These are phyloP conservation scores for Lucifuga dentata DNA, from an alignment of 2,113 vertebrate genomes.

Conservation along the genomic window DNA sequence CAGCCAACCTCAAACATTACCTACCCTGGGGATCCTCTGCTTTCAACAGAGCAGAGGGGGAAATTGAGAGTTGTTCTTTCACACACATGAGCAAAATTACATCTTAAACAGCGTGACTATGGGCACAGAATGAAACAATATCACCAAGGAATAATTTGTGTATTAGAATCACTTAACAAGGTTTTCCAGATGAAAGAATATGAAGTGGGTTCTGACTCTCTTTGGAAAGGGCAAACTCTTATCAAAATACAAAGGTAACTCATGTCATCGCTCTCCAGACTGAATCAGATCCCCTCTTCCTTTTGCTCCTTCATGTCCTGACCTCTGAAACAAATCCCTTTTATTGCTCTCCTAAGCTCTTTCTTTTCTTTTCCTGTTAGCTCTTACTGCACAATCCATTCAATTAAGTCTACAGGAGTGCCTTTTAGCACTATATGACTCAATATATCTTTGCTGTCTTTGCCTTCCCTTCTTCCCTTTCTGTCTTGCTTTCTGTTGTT, in stretches of 20 bases:
- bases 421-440: constrained; percentile 14
- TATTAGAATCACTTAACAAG: not conserved
- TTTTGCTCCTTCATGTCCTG: not conserved
- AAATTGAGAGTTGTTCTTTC: not conserved
- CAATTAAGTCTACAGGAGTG: not conserved
- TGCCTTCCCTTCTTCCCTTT: not conserved
- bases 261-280: not conserved
- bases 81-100: not conserved
- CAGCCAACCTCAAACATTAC: not conserved
- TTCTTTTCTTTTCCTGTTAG: not conserved
- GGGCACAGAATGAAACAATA: constrained; percentile 1
- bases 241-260: not conserved
- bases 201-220: constrained; percentile 4
- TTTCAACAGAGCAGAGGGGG: not conserved
- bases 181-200: constrained; percentile 4
- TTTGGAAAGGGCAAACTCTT: constrained; percentile 10
- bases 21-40: not conserved
- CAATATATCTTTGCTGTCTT: constrained; percentile 5
- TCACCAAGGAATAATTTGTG: not conserved
- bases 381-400: constrained; percentile 9
- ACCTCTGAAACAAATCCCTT: constrained; percentile 13
- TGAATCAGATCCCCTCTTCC: constrained; percentile 27
- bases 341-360: constrained; percentile 31
- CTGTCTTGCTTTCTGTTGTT: constrained; percentile 13
- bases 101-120: not conserved